phyloP scores from a whole-genome alignment of 2,888 invertebrate genomes.

The Microplitis manilae region DNA sequence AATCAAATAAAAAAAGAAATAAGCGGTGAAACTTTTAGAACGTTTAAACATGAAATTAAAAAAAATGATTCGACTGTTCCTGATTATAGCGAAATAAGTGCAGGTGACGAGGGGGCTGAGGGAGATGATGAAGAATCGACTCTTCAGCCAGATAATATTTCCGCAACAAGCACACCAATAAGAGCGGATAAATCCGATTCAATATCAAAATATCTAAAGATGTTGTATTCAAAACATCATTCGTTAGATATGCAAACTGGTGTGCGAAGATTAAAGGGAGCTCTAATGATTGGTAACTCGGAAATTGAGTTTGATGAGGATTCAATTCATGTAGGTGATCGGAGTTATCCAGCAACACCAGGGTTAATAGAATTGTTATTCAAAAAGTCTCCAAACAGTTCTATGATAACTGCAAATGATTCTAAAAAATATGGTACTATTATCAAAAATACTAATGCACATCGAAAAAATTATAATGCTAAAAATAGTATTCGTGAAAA shows the following conservation, averaged over 20 bases:
- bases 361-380: conserved; percentile 28
- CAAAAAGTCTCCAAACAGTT: conserved; percentile 39
- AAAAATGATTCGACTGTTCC: background rate
- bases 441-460: conserved; percentile 44
- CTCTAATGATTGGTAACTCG: background rate
- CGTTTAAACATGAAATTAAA: background rate
- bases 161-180: background rate
- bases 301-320: background rate
- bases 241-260: background rate
- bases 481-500: conserved; percentile 25
- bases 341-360: background rate
- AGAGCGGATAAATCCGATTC: background rate
- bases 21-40: background rate
- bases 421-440: conserved; percentile 37
- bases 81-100: background rate
- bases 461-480: conserved; percentile 42
- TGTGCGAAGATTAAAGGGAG: background rate
- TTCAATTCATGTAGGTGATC: background rate
- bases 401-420: conserved; percentile 27
- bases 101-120: background rate
- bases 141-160: background rate
- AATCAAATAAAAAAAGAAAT: conserved; percentile 25
- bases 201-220: conserved; percentile 9
- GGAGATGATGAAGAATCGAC: background rate
- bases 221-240: conserved; percentile 27